Base-by-base conservation (phyloP, 1,140 invertebrate genomes). In the Orchestia grillus region DNA sequence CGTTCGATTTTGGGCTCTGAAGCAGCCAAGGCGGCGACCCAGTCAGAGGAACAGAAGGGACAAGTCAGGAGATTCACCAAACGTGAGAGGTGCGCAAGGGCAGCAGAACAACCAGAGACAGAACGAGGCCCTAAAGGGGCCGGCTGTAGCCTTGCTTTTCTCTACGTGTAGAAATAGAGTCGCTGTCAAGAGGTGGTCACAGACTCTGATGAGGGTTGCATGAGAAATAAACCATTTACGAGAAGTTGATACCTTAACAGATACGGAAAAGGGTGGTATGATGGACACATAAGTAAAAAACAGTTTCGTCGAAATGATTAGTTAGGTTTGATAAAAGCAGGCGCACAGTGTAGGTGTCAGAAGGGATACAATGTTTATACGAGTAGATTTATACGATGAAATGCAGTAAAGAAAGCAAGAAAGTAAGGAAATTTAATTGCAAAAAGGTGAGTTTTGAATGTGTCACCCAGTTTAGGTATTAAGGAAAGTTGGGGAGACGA, bases 1-100 rank as follows among this genome's bases (percentile, higher is more conserved):
- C 92, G 92, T 44, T 47, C 44, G 92, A 45, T 94, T 94, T 94
- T 44, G 92, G 92, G 44, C 92, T 94, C 92, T 94, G 92, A n/a
- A 94, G 92, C 43, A 40, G n/a, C 43, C 92, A 94, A 40, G 43
- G 92, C 44, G 44, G 92, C 92, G 92, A 45, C 44, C 92, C 43
- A 94, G 44, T 94, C 43, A 94, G 92, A 94, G 92, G 92, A 45
- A 94, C 92, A 94, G 92, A 94, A 47, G 40, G 92, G 0, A 94
- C 43, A 92, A 92, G 44, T 90, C 88, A 90, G 88, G 43, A 90
- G 88, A 90, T 77, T 8, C 62, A 28, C 62, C 62, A 36, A 77
- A 77, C 11, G 62, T 77, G 62, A 36, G 62, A 36, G 36, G 36
- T 77, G 11, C 28, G 11, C 62, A 77, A 23, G 28, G 62, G 62